phyloP scores from a whole-genome alignment of 2,888 invertebrate genomes.

The Hypselothyrea guttata region DNA sequence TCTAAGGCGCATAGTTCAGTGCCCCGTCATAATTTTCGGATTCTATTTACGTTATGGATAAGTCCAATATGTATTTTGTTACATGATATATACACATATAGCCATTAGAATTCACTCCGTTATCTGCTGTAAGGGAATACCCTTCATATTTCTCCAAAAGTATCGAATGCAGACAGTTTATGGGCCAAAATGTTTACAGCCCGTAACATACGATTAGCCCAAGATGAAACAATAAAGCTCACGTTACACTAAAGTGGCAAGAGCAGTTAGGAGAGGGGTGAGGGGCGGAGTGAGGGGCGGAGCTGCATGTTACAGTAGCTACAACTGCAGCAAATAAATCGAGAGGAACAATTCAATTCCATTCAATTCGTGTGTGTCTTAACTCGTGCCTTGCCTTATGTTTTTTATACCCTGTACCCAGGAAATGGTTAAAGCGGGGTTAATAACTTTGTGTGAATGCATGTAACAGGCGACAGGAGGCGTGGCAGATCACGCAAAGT shows the following conservation, averaged over 20 bases:
- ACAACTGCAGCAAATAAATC: slow-evolving; percentile 56
- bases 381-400: slow-evolving; percentile 37
- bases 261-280: background rate
- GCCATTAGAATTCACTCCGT: slow-evolving; percentile 38
- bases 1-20: slow-evolving; percentile 31
- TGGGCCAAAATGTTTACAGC: slow-evolving; percentile 14
- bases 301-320: slow-evolving; percentile 36
- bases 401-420: too few species aligned
- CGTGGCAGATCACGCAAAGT: too few species aligned
- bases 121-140: slow-evolving; percentile 37
- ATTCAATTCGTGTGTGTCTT: slow-evolving; percentile 29
- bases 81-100: slow-evolving; percentile 24
- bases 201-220: slow-evolving; percentile 28
- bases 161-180: slow-evolving; percentile 52
- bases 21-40: slow-evolving; percentile 8
- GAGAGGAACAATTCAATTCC: slow-evolving; percentile 54
- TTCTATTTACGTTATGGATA: slow-evolving; percentile 28
- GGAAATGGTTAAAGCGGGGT: too few species aligned
- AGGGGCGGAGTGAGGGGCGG: background rate
- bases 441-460: too few species aligned
- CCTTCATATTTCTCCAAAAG: slow-evolving; percentile 29
- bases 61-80: slow-evolving; percentile 29
- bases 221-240: slow-evolving; percentile 43
- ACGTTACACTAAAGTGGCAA: slow-evolving; percentile 27
- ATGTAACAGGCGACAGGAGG: too few species aligned